These are phyloP conservation scores for Pterostichus niger DNA, from an alignment of 2,888 invertebrate species.

Conservation along the genomic window DNA sequence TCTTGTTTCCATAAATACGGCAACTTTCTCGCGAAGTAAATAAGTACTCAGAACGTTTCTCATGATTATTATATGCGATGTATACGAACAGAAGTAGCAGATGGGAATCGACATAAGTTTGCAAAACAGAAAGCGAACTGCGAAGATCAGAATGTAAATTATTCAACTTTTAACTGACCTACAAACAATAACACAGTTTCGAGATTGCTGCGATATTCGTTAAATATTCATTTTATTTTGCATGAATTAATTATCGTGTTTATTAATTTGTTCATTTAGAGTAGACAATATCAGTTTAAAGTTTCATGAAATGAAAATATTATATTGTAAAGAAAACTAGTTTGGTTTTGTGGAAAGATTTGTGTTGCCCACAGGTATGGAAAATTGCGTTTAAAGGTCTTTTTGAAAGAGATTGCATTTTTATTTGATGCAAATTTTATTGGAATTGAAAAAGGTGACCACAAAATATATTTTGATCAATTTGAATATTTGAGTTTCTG, in stretches of 20 bases:
- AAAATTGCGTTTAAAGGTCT: constrained; percentile 24
- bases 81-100: background rate
- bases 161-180: background rate
- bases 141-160: background rate
- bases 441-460: no score
- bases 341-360: no score
- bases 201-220: background rate
- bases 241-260: no score
- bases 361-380: background rate
- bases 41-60: background rate
- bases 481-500: no score
- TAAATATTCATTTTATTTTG: no score
- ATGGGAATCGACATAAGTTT: background rate
- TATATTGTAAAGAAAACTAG: no score
- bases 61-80: background rate
- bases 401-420: background rate
- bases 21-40: background rate
- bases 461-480: no score
- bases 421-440: constrained; percentile 1
- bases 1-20: no score
- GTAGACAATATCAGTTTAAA: no score
- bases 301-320: no score
- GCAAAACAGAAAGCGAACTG: background rate
- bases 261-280: no score
- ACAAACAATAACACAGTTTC: background rate